phyloP scores from a whole-genome alignment of 2,797 vertebrate species.

The Cyclura pinguis region DNA sequence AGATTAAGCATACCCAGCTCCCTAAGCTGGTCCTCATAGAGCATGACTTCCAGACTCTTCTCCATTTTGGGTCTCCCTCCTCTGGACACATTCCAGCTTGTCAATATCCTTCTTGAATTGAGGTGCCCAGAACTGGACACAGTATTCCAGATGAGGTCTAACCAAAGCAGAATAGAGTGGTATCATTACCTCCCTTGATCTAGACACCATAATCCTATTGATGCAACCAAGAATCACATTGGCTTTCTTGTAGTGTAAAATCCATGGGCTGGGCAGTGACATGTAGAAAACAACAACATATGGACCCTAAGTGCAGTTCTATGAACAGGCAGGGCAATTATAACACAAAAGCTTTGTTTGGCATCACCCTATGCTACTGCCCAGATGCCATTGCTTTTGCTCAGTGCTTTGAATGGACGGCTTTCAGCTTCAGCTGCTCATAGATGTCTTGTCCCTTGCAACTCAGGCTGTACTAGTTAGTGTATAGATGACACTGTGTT shows the following conservation, averaged over 20 bases:
- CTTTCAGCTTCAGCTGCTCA: not conserved
- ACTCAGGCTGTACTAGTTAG: not conserved
- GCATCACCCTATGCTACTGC: not conserved
- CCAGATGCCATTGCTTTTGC: not conserved
- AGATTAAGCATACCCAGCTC: too few relatives aligned
- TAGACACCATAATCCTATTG: too few relatives aligned
- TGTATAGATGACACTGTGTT: not conserved
- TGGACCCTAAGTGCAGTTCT: not conserved
- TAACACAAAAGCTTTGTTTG: not conserved
- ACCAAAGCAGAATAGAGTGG: too few relatives aligned
- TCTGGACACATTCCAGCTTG: too few relatives aligned
- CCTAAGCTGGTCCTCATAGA: too few relatives aligned
- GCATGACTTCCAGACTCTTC: too few relatives aligned
- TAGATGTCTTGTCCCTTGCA: not conserved
- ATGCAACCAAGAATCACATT: too few relatives aligned
- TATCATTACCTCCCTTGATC: too few relatives aligned
- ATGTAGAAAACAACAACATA: not conserved
- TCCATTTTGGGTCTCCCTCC: too few relatives aligned
- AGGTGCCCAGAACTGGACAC: too few relatives aligned
- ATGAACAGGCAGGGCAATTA: not conserved
- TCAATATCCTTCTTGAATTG: too few relatives aligned
- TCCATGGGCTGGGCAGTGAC: not conserved
- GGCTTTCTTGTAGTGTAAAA: not conserved
- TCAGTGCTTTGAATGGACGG: not conserved
- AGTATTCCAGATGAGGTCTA: too few relatives aligned